Evolutionary conservation across 2,113 vertebrate species (phyloP), one percentile per base, ranked within the genome.

Genomic region (Trematomus loennbergii): DNA sequence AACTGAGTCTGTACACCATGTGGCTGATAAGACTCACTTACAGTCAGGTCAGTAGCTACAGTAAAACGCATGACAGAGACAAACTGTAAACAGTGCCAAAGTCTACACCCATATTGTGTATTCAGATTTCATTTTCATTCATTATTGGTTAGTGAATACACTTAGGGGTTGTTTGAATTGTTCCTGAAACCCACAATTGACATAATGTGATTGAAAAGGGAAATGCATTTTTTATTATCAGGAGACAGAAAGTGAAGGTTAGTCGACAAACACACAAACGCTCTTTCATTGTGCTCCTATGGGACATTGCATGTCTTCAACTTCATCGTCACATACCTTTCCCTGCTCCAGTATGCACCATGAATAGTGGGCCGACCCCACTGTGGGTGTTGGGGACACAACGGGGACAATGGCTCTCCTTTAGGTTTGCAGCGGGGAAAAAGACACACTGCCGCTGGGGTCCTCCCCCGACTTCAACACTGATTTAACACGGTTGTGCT

Each of bases 401-500:
- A 75, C 60, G 40, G 74, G 82, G 73, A 95, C 94, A 96, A 96
- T 91, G 86, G 84, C 52, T 83, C 78, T 91, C 87, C 90, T 94
- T 94, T 83, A 90, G 88, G 86, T 88, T 75, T 82, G 78, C 9
- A 9, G 78, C 36, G 57, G 75, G 86, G 86, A 93, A 57, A 93
- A 94, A 93, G 89, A 67, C 90, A 79, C 81, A 49, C 82, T 73
- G 87, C 85, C 67, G 74, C 83, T 62, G 85, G 87, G 92, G 79
- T 92, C 93, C 92, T 91, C 92, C 93, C 92, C 92, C 92, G 85
- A 91, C 90, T 94, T 91, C 90, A 79, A 83, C 87, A 73, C 91
- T 91, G 90, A 95, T 95, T 96, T 95, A 93, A 95, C 94, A 96
- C 93, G 93, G 93, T 93, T 92, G 88, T 88, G 93, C 94, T 93